phyloP scores from a whole-genome alignment of 2,888 invertebrate species.

The Lingula anatina region DNA sequence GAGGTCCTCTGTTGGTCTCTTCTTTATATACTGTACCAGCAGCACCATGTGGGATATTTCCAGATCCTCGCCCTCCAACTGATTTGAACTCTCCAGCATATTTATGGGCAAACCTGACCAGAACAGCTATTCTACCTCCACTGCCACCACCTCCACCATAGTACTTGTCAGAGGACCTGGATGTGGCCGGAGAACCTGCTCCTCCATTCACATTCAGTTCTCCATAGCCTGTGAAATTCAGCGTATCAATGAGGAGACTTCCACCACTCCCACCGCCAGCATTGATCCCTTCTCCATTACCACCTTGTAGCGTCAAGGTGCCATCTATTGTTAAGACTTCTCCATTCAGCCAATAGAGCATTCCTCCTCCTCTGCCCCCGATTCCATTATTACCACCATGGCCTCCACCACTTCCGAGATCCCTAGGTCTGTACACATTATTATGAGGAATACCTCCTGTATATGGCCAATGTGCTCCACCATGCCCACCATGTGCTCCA shows the following conservation, averaged over 20 bases:
- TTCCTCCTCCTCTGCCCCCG: constrained; percentile 31
- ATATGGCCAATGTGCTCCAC: constrained; percentile 19
- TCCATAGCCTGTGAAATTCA: constrained; percentile 32
- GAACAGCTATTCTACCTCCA: constrained; percentile 27
- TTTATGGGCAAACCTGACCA: constrained; percentile 21
- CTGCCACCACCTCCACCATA: constrained; percentile 23
- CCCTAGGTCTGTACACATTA: constrained; percentile 19
- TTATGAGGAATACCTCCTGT: constrained; percentile 20
- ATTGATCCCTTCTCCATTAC: constrained; percentile 17
- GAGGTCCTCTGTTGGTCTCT: constrained; percentile 31
- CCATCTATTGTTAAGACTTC: constrained; percentile 29
- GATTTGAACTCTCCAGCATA: constrained; percentile 23
- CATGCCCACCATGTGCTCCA: constrained; percentile 30
- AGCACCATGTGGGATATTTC: constrained; percentile 25
- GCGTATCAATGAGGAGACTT: constrained; percentile 23
- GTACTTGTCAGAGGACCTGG: too few relatives aligned
- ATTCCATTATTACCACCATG: constrained; percentile 21
- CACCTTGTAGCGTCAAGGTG: constrained; percentile 22
- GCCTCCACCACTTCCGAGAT: constrained; percentile 30
- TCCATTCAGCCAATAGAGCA: constrained; percentile 23
- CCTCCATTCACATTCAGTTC: constrained; percentile 27
- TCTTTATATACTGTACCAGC: constrained; percentile 32
- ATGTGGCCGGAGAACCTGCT: constrained; percentile 13
- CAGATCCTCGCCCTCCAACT: constrained; percentile 21
- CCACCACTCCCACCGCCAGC: constrained; percentile 38